A percentile compares a stretch with the other conserved stretches of the same genome.
Conservation (phyloP, 2,888 invertebrate genomes). For the Adineta ricciae region DNA sequence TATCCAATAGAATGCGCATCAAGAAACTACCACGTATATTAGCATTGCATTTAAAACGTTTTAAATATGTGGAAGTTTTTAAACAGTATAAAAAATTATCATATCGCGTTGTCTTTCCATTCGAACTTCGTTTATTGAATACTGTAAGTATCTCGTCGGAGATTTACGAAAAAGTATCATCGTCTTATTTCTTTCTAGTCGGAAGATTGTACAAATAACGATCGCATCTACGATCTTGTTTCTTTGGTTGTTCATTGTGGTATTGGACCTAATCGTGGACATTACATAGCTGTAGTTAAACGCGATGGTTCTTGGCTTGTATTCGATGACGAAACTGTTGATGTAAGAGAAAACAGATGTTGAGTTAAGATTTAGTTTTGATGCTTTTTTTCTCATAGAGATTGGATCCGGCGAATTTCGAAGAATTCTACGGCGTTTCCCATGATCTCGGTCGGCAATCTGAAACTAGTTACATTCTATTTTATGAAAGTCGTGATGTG, state of each 20-base stretch:
- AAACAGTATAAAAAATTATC: conserved; percentile 97
- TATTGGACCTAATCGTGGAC: conserved; percentile 94
- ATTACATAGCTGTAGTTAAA: conserved; percentile 98
- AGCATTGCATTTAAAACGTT: conserved; percentile 86
- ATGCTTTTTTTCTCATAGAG: neutral
- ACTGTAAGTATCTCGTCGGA: conserved; percentile 60
- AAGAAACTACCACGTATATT: conserved; percentile 94
- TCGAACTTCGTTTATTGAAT: conserved; percentile 90
- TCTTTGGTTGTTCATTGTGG: conserved; percentile 99
- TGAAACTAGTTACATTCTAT: conserved; percentile 97
- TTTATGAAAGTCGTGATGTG: conserved; percentile 57
- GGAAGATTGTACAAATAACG: conserved; percentile 94
- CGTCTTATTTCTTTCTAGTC: conserved; percentile 57
- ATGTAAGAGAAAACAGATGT: conserved; percentile 58
- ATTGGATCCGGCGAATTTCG: conserved; percentile 56
- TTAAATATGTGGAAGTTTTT: conserved; percentile 88
- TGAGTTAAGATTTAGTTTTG: too few species aligned
- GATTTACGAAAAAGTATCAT: too few species aligned
- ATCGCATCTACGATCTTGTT: conserved; percentile 91
- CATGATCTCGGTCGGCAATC: conserved; percentile 97
- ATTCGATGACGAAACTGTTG: conserved; percentile 99
- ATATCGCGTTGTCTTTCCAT: conserved; percentile 93
- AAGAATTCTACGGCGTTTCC: conserved; percentile 97
- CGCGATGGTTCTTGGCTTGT: conserved; percentile 97
- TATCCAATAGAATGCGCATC: conserved; percentile 70